Percentiles rank a stretch among this genome's conserved stretches.
These are phyloP conservation scores for Gnatocerus cornutus DNA, from an alignment of 2,888 invertebrate species.

Conservation along the genomic window DNA sequence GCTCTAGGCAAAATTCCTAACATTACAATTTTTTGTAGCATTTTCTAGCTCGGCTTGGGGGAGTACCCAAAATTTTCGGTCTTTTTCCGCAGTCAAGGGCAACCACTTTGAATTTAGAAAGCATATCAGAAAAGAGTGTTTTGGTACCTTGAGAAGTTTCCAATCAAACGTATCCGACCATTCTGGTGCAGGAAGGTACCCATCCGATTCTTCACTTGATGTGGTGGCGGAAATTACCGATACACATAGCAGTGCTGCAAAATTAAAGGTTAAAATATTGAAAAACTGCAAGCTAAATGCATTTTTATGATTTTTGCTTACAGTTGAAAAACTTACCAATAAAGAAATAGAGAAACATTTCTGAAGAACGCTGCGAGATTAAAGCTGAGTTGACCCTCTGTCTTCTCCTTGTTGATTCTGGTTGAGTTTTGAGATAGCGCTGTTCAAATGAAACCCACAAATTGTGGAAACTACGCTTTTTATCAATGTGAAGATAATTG, in stretches of 20 bases:
- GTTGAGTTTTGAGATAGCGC: slow-evolving; percentile 35
- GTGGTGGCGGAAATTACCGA: slow-evolving; percentile 13
- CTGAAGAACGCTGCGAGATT: slow-evolving; percentile 12
- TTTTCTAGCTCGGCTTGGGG: not conserved
- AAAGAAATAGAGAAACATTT: slow-evolving; percentile 40
- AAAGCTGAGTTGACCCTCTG: slow-evolving; percentile 37
- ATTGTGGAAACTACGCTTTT: slow-evolving; percentile 45
- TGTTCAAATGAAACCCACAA: slow-evolving; percentile 24
- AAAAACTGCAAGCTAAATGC: slow-evolving; percentile 5
- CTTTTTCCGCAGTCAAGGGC: slow-evolving; percentile 1
- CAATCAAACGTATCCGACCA: slow-evolving; percentile 79
- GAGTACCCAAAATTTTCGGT: not conserved
- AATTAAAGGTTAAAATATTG: not conserved
- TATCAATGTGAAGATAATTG: slow-evolving; percentile 38
- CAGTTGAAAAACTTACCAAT: slow-evolving; percentile 41
- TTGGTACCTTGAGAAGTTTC: slow-evolving; percentile 76
- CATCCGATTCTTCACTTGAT: slow-evolving; percentile 52
- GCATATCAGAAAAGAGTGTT: not conserved
- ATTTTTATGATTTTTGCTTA: not conserved
- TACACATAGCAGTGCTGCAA: slow-evolving; percentile 13
- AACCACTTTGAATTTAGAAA: not conserved
- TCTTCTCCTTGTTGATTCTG: slow-evolving; percentile 34
- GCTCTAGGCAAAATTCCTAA: not conserved
- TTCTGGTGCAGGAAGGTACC: slow-evolving; percentile 59
- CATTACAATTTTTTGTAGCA: not conserved